These are phyloP conservation scores for Baccha elongata DNA, from an alignment of 2,888 invertebrate genomes.

Conservation along the genomic window DNA sequence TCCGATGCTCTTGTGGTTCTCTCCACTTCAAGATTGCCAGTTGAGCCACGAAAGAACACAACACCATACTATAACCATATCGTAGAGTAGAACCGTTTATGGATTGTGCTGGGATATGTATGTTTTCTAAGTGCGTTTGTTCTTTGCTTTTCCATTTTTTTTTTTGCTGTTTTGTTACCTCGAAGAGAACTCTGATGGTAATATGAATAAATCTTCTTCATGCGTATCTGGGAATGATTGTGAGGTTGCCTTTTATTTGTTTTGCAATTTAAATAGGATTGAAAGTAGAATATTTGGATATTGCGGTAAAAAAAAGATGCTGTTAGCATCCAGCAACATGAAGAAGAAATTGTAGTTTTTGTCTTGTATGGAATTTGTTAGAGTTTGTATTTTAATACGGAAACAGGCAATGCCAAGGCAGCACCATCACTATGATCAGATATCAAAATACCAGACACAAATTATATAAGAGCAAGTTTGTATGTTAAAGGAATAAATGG, in stretches of 20 bases:
- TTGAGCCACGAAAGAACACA: conserved; percentile 6
- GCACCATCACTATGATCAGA: not conserved
- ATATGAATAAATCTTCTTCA: conserved; percentile 63
- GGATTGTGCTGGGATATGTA: conserved; percentile 43
- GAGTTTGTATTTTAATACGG: conserved; percentile 57
- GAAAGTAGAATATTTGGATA: conserved; percentile 33
- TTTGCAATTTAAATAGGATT: conserved; percentile 68
- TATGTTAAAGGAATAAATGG: conserved; percentile 5
- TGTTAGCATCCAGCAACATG: not conserved
- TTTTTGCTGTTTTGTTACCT: conserved; percentile 5
- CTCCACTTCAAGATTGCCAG: conserved; percentile 23
- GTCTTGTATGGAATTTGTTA: conserved; percentile 51
- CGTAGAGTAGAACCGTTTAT: conserved; percentile 58
- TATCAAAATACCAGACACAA: conserved; percentile 1
- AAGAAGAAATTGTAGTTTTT: conserved; percentile 16
- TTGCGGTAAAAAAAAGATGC: conserved; percentile 23
- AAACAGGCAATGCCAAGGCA: conserved; percentile 26
- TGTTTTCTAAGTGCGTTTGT: conserved; percentile 58
- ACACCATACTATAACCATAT: too few relatives aligned
- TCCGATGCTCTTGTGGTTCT: not conserved
- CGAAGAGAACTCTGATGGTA: conserved; percentile 17
- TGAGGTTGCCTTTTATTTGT: conserved; percentile 40
- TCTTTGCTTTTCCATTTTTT: conserved; percentile 37
- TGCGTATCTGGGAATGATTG: conserved; percentile 46
- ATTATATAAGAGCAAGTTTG: conserved; percentile 32